Conservation (phyloP, 2,797 vertebrate species). For the Macroramphosus scolopax region DNA sequence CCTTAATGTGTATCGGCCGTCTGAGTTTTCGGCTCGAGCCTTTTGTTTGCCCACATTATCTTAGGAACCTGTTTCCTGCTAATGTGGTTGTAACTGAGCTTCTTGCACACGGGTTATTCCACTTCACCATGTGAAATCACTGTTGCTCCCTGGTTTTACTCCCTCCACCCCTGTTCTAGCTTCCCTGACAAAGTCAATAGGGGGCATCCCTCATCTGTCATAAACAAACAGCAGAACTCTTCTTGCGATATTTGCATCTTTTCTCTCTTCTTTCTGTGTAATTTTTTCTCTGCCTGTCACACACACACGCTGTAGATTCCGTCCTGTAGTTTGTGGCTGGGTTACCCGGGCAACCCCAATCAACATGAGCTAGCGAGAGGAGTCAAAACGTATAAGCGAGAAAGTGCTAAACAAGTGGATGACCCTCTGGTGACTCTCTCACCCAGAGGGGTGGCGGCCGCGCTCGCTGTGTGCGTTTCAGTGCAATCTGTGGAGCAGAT, state of each 20-base stretch:
- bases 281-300: constrained; percentile 20
- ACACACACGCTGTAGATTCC: constrained; percentile 20
- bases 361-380: constrained; percentile 43
- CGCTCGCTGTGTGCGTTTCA: constrained; percentile 76
- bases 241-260: constrained; percentile 86
- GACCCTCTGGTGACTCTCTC: constrained; percentile 84
- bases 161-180: constrained; percentile 79
- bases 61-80: constrained; percentile 82
- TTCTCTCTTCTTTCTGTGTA: constrained; percentile 80
- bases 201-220: constrained; percentile 99
- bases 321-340: constrained; percentile 36
- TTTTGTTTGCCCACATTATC: constrained; percentile 84
- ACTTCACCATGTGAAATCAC: constrained; percentile 92
- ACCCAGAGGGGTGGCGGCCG: constrained; percentile 84
- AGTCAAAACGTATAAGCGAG: constrained; percentile 59
- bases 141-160: constrained; percentile 84
- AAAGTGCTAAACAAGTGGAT: constrained; percentile 81
- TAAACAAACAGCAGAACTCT: constrained; percentile 96
- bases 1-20: constrained; percentile 85
- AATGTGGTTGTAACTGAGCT: constrained; percentile 86
- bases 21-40: constrained; percentile 83
- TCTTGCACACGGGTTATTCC: constrained; percentile 85
- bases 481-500: constrained; percentile 89
- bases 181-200: constrained; percentile 97
- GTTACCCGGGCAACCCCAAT: constrained; percentile 44